Base-by-base conservation (phyloP, 2,888 invertebrate genomes). In the Galerucella calmariensis region DNA sequence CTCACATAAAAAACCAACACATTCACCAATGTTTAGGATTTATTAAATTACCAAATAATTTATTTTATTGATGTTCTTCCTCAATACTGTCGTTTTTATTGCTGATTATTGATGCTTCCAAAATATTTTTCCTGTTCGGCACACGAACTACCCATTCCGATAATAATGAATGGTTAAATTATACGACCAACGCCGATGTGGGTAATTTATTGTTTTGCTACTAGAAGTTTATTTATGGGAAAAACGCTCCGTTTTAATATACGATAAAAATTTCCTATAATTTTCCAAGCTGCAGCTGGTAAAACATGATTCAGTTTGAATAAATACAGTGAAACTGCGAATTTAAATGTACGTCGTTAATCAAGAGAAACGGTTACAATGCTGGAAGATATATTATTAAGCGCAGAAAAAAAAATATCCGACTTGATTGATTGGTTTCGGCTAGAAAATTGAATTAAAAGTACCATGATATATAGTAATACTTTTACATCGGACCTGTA, bases 81-180 rank as follows among this genome's bases (percentile, higher is more conserved):
- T 56, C n/a, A 65, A 65, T 77, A 76, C 59, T 72, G 76, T 75
- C 72, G 72, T 74, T 77, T 77, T 78, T 77, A 75, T 73, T 75
- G 67, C 74, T 65, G 48, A 70, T 72, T 75, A 75, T 78, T 75
- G 77, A 76, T 75, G 75, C 74, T 74, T 74, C 69, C 53, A 72
- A 77, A 78, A 77, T 77, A 77, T 79, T 77, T 80, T 76, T 77
- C 74, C 69, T 80, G 78, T 78, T 74, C 73, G 78, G 76, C 65
- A 69, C 73, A 62, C 63, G 63, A 65, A 65, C 63, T 6, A 46
- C 46, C 62, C 6, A 41, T 62, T 62, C 2, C 62, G 62, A 62
- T 41, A 6, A 41, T 16, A 65, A 71, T 71, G 65, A 71, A 71
- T 65, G 71, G 65, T 65, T 27, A 61, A 79, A 79, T 79, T 78